Base-by-base conservation (phyloP, 2,888 invertebrate species). In the Amorpha juglandis region DNA sequence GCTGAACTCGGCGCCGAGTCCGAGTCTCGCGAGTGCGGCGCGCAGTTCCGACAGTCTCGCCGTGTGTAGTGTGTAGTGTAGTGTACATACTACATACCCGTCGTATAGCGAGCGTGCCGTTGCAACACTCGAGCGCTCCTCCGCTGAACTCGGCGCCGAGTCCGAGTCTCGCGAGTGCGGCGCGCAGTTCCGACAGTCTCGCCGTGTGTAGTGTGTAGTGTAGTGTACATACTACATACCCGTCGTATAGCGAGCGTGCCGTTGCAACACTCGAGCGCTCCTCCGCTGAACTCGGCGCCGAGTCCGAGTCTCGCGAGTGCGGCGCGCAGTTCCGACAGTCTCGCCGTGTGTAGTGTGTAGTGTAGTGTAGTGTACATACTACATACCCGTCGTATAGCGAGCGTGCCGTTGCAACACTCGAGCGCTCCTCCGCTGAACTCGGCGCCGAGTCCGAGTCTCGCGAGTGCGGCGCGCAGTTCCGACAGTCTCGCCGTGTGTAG, bases 91-190 rank as follows among this genome's bases (percentile, higher is more conserved):
- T 21, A 16, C 50, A 4, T 21, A 86, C 97, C 91, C 97, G 95
- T 78, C 98, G 94, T 55, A 99, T 95, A 6, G 99, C 98, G 65
- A 99, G 95, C 0, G 96, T 96, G 50, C 97, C 97, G 86, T 98
- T 97, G 81, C 98, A 98, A 91, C 99, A 99, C 95, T 98, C 98
- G 1, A 99, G 94, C 9, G 98, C 97, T 58, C 99, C 99, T 33
- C 96, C 97, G 35, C 96, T 95, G 92, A 99, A 98, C 90, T 99
- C 99, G 0, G 96, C 96, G 70, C 77, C 98, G 19, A 98, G 90
- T 7, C 96, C 96, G 89, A 99, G 97, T 89, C 96, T 71, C 75
- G 98, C 97, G 79, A 99, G 98, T 0, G 98, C 97, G 55, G 99
- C 93, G 82, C 99, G 97, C 58, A 99, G 94, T 77, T 99, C 85